Base-by-base conservation (phyloP, 2,113 vertebrate species). In the Uria aalge region DNA sequence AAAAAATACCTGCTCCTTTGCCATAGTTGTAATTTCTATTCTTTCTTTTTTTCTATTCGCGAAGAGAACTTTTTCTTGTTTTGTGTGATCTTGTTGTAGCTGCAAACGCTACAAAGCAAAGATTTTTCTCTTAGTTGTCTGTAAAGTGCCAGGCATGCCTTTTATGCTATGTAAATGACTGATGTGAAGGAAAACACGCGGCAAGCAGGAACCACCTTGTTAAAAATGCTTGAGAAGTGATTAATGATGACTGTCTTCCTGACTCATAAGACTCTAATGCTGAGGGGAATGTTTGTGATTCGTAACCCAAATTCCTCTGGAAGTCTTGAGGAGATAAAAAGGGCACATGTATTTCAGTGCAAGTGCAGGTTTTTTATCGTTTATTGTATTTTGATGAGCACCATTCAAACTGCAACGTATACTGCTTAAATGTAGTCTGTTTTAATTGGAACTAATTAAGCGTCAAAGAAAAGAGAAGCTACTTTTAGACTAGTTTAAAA, bases 221-320 rank as follows among this genome's bases (percentile, higher is more conserved):
- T 91, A 78, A 87, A 96, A 94, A 75, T 63, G 36, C 80, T 79
- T 17, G 8, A 94, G 91, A 89, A 85, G 77, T 95, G 95, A 95
- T 95, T 96, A 96, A 96, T 86, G 94, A 92, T 94, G 71, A 85
- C 68, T 94, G 1, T 91, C 84, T 89, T 78, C 67, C 80, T 97
- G 96, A 96, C 90, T 95, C 93, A 91, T n/a, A 72, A 64, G 79
- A 45, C 92, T 81, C 81, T 90, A 32, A 85, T 87, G 84, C 93
- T 90, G 73, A 94, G 43, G 89, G 80, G 77, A 89, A 89, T 72
- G 87, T 91, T 94, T 89, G 81, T 76, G 84, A 92, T 95, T 95
- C 92, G 73, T 76, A 92, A 83, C 48, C 19, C 74, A 79, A 88
- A 93, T 94, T 91, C 36, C 43, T 78, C 78, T 93, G 74, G 77